Evolutionary conservation across 2,113 vertebrate species (phyloP).

Genomic region (Sterrhoptilus dennistouni): DNA sequence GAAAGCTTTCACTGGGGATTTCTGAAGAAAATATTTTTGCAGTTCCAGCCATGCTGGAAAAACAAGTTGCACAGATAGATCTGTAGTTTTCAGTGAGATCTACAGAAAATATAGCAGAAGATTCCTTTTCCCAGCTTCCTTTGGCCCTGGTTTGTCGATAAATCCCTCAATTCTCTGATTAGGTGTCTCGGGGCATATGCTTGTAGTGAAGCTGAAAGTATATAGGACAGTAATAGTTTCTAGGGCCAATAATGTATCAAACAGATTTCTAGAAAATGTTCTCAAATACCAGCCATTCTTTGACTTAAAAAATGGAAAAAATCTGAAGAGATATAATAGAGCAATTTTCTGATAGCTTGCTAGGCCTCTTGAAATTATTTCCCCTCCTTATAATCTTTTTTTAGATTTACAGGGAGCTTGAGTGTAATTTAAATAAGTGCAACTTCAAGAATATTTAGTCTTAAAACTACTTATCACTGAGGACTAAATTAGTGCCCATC

Average conservation of each 20-base stretch:
- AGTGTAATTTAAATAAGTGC: slow-evolving; percentile 27
- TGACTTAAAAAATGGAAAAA: slow-evolving; percentile 12
- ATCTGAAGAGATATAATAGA: not conserved
- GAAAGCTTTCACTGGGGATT: not conserved
- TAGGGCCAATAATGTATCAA: not conserved
- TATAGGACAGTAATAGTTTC: not conserved
- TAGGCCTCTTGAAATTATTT: not conserved
- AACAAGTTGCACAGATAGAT: not conserved
- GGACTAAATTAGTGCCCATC: slow-evolving; percentile 11
- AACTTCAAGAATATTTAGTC: slow-evolving; percentile 42
- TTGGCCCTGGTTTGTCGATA: not conserved
- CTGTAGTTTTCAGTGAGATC: not conserved
- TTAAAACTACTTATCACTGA: slow-evolving; percentile 34
- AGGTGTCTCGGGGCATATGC: not conserved
- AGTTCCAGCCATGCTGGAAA: not conserved
- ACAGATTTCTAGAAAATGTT: not conserved
- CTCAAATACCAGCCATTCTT: not conserved
- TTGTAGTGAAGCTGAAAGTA: not conserved
- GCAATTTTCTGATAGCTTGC: not conserved
- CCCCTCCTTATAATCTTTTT: not conserved
- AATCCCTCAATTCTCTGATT: not conserved
- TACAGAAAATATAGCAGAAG: not conserved
- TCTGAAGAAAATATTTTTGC: not conserved
- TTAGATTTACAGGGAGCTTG: not conserved
- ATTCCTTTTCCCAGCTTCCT: not conserved